Percentiles rank a stretch among this genome's conserved stretches.
These are phyloP conservation scores for Spodoptera picta DNA, from an alignment of 2,888 invertebrate genomes.

Conservation along the genomic window DNA sequence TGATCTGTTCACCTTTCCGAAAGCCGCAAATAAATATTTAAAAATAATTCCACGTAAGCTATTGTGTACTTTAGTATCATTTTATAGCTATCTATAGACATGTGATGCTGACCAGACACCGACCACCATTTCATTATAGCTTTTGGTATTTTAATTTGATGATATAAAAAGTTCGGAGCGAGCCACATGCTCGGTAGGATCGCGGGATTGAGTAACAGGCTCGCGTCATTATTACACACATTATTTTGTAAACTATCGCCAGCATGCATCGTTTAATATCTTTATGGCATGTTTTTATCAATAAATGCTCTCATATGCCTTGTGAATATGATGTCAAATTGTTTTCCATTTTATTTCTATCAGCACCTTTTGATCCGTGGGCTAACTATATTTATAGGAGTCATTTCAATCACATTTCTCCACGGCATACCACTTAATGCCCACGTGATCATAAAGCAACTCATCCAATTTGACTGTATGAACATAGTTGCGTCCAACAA, in stretches of 20 bases:
- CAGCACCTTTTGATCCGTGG: conserved; percentile 6
- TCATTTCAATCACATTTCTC: conserved; percentile 43
- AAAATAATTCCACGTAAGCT: conserved; percentile 60
- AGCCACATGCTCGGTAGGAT: conserved; percentile 40
- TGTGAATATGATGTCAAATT: conserved; percentile 19
- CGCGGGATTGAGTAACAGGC: conserved; percentile 51
- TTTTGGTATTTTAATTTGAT: conserved; percentile 72
- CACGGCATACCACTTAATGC: conserved; percentile 27
- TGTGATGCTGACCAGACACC: conserved; percentile 68
- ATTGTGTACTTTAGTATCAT: conserved; percentile 59
- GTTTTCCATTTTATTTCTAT: conserved; percentile 33
- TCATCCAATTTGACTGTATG: conserved; percentile 74
- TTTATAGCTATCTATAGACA: conserved; percentile 60
- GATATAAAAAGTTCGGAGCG: conserved; percentile 64
- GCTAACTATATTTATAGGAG: conserved; percentile 17
- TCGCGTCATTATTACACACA: conserved; percentile 45
- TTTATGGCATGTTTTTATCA: conserved; percentile 38
- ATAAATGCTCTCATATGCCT: conserved; percentile 32
- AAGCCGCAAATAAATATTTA: conserved; percentile 59
- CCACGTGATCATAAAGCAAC: conserved; percentile 57
- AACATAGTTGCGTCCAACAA: conserved; percentile 74
- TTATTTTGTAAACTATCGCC: conserved; percentile 55
- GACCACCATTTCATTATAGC: conserved; percentile 61
- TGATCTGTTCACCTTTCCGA: conserved; percentile 54
- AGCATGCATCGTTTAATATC: conserved; percentile 29